Conservation (phyloP, 2,797 vertebrate genomes). For the Triplophysa yarkandensis region DNA sequence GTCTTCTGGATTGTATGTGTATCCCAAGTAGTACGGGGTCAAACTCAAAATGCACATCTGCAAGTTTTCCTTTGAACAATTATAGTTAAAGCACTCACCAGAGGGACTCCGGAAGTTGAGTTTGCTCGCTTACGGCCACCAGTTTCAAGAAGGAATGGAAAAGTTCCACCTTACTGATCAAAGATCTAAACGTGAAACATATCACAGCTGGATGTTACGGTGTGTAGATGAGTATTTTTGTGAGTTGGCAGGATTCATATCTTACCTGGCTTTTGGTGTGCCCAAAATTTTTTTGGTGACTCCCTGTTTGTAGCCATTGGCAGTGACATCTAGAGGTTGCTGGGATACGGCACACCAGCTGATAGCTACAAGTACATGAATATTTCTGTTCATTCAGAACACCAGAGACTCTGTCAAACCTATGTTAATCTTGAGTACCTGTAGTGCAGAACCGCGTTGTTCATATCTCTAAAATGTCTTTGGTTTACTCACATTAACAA, state of each 20-base stretch:
- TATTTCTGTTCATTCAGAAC: background rate
- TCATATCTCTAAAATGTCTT: too few relatives aligned
- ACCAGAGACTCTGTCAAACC: too few relatives aligned
- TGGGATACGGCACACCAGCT: slow-evolving; percentile 89
- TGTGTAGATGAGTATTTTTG: background rate
- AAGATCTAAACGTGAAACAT: slow-evolving; percentile 76
- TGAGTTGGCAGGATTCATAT: background rate
- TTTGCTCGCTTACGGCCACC: slow-evolving; percentile 72
- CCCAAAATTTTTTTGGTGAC: slow-evolving; percentile 83
- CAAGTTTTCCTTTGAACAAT: background rate
- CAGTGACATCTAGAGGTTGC: slow-evolving; percentile 89
- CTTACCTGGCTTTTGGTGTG: slow-evolving; percentile 82
- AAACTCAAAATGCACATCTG: too few relatives aligned
- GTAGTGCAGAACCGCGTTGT: too few relatives aligned
- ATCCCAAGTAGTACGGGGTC: too few relatives aligned
- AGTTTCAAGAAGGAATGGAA: slow-evolving; percentile 85
- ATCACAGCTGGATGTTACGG: background rate
- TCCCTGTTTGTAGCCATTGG: slow-evolving; percentile 91
- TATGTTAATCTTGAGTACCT: too few relatives aligned
- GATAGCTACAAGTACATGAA: slow-evolving; percentile 76
- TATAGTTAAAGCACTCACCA: slow-evolving; percentile 73
- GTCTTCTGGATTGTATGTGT: too few relatives aligned
- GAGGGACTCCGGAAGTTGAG: slow-evolving; percentile 81
- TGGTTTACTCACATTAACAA: too few relatives aligned
- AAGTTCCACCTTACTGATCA: slow-evolving; percentile 89